Conservation (phyloP, 1,140 invertebrate species). For the Drosophila pectinifera region DNA sequence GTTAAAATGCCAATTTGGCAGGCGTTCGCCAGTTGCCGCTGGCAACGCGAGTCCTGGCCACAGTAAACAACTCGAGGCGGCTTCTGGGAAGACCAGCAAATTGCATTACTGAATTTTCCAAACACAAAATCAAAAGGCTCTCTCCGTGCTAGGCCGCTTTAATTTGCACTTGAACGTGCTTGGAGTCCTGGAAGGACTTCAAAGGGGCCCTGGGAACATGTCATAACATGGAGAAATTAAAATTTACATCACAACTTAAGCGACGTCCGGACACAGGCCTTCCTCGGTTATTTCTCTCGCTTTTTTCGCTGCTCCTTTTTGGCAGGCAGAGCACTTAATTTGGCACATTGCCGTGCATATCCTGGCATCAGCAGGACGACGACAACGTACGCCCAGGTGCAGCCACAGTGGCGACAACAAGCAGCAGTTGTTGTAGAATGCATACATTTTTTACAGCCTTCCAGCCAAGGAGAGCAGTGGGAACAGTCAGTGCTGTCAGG, state of each 20-base stretch:
- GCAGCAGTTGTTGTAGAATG: constrained; percentile 63
- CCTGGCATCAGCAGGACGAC: constrained; percentile 58
- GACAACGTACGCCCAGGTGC: constrained; percentile 62
- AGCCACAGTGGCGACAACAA: constrained; percentile 69
- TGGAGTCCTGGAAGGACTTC: constrained; percentile 40
- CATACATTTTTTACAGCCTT: constrained; percentile 69
- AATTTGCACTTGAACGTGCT: constrained; percentile 16
- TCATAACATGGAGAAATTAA: constrained; percentile 80
- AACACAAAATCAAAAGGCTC: constrained; percentile 7
- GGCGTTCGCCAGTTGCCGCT: constrained; percentile 39
- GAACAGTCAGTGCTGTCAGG: constrained; percentile 16
- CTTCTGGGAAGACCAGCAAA: constrained; percentile 4
- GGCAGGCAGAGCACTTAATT: constrained; percentile 74
- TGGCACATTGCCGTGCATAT: constrained; percentile 72
- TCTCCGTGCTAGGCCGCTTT: constrained; percentile 1
- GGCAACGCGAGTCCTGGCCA: constrained; percentile 19
- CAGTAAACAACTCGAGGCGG: constrained; percentile 14
- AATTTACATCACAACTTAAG: constrained; percentile 82
- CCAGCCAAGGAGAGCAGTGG: constrained; percentile 17
- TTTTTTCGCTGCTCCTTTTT: constrained; percentile 18
- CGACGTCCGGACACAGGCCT: constrained; percentile 44
- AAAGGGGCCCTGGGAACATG: constrained; percentile 64
- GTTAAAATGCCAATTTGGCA: constrained; percentile 64
- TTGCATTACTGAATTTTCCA: constrained; percentile 19
- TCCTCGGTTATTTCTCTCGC: constrained; percentile 17